These are phyloP conservation scores for Pipa parva DNA, from an alignment of 2,113 vertebrate species.

Conservation along the genomic window DNA sequence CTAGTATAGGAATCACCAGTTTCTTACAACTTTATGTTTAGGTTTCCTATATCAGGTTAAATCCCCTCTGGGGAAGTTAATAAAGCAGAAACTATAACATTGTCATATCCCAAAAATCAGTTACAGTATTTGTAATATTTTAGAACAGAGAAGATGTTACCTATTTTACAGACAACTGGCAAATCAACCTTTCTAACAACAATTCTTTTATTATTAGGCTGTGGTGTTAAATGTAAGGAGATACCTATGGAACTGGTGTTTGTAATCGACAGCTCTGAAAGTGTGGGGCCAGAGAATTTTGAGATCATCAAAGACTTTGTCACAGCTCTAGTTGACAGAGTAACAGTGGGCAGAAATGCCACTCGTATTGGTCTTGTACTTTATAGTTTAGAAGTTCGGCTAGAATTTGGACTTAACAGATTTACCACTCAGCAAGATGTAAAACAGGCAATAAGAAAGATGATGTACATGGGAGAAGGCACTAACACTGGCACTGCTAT, in stretches of 20 bases:
- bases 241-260: constrained; percentile 91
- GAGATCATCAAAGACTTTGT: constrained; percentile 90
- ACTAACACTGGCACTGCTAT: constrained; percentile 86
- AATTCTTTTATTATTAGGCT: constrained; percentile 65
- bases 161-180: too few relatives aligned
- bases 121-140: too few relatives aligned
- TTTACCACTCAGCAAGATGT: constrained; percentile 72
- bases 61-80: too few relatives aligned
- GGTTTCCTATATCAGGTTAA: too few relatives aligned
- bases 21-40: too few relatives aligned
- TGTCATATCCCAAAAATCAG: too few relatives aligned
- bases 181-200: too few relatives aligned
- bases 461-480: constrained; percentile 84
- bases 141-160: too few relatives aligned
- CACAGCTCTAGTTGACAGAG: constrained; percentile 77
- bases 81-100: too few relatives aligned
- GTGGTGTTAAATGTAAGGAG: constrained; percentile 86
- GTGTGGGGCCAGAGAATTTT: constrained; percentile 87
- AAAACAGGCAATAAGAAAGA: constrained; percentile 79
- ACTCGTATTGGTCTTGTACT: constrained; percentile 83
- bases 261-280: constrained; percentile 90
- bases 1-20: too few relatives aligned
- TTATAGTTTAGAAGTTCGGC: constrained; percentile 78
- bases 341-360: constrained; percentile 79
- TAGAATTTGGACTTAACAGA: constrained; percentile 78